phyloP scores from a whole-genome alignment of 2,797 vertebrate species.

The Menidia menidia region DNA sequence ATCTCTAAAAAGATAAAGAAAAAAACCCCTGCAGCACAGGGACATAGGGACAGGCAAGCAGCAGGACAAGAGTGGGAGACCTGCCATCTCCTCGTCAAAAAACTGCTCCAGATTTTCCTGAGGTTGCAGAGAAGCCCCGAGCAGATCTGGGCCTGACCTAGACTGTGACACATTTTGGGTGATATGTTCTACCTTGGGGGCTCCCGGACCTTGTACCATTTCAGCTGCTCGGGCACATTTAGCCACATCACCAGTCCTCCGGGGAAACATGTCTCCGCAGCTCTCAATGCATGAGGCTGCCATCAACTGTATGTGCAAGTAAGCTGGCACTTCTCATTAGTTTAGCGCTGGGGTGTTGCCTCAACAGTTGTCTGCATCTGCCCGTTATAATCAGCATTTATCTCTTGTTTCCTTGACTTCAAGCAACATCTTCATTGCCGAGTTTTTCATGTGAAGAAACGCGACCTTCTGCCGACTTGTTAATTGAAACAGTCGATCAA shows the following conservation, averaged over 20 bases:
- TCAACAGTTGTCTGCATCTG: constrained; percentile 44
- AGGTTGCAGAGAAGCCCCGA: constrained; percentile 63
- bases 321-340: constrained; percentile 45
- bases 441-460: constrained; percentile 28
- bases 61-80: constrained; percentile 38
- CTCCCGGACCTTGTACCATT: constrained; percentile 50
- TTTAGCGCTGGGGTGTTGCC: constrained; percentile 26
- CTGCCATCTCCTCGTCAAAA: constrained; percentile 63
- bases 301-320: constrained; percentile 35
- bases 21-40: constrained; percentile 13
- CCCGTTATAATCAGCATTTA: constrained; percentile 44
- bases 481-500: constrained; percentile 38
- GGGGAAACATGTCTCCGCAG: constrained; percentile 33
- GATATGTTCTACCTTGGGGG: constrained; percentile 69
- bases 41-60: constrained; percentile 41
- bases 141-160: constrained; percentile 33
- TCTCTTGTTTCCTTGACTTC: constrained; percentile 43
- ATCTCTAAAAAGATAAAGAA: constrained; percentile 47
- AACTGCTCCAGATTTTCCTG: constrained; percentile 62
- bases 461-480: constrained; percentile 25
- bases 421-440: constrained; percentile 35
- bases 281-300: constrained; percentile 28
- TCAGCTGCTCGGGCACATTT: constrained; percentile 39
- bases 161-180: constrained; percentile 70
- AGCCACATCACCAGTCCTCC: constrained; percentile 36